Conservation (phyloP, 2,888 invertebrate species). For the Himalopsyche kuldschensis region DNA sequence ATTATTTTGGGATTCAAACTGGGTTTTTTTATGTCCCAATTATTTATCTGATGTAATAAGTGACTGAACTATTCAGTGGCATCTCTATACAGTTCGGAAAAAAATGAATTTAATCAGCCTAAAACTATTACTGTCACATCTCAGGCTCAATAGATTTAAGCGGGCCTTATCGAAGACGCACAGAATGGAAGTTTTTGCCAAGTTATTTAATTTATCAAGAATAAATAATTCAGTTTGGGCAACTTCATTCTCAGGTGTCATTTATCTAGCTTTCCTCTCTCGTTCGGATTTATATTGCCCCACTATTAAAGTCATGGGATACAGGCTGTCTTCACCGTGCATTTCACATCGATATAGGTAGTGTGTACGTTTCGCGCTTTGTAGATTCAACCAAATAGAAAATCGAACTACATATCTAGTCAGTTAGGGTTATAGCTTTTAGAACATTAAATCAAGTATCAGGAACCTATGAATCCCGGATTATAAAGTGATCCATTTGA, state of each 20-base stretch:
- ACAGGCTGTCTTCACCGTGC: constrained; percentile 15
- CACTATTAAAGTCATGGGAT: background rate
- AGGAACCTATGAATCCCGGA: no score
- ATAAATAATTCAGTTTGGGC: constrained; percentile 20
- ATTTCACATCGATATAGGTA: constrained; percentile 31
- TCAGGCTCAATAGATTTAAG: background rate
- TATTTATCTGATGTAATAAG: no score
- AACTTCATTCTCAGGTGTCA: constrained; percentile 14
- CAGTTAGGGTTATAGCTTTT: no score
- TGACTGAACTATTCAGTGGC: no score
- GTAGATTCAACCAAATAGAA: constrained; percentile 9
- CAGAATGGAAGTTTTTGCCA: background rate
- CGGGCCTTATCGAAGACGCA: background rate
- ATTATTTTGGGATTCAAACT: no score
- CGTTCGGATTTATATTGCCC: background rate
- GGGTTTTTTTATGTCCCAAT: no score
- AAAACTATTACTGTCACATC: background rate
- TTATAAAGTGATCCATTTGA: no score
- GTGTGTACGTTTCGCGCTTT: constrained; percentile 15
- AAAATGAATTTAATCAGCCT: background rate
- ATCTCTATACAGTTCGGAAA: background rate
- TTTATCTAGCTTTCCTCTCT: constrained; percentile 32
- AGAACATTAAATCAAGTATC: no score
- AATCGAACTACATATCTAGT: no score
- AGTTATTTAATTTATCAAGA: constrained; percentile 24